Percentiles rank a stretch among this genome's conserved stretches.
Evolutionary conservation across 2,113 vertebrate species (phyloP).

Genomic region (Baryphthengus martii): DNA sequence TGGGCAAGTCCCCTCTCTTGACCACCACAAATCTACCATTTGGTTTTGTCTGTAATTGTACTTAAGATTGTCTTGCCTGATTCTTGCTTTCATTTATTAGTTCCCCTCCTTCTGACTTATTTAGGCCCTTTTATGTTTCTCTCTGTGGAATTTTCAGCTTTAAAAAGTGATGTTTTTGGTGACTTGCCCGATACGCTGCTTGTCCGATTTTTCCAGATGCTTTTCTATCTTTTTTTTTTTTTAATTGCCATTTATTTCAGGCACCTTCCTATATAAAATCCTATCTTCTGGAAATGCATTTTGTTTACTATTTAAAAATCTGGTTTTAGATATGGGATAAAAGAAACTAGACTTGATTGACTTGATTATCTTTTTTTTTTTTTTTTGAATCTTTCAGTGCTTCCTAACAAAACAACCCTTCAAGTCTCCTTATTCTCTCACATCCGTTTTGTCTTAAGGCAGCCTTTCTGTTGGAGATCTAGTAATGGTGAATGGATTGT

Average conservation of each 20-base stretch:
- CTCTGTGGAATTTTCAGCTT: not conserved
- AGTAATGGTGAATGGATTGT: constrained; percentile 97
- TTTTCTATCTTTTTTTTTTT: no score
- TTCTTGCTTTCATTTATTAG: not conserved
- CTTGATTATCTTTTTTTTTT: not conserved
- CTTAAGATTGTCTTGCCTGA: not conserved
- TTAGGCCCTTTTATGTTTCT: not conserved
- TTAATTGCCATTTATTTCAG: not conserved
- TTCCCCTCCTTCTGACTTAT: not conserved
- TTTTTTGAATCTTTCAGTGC: not conserved
- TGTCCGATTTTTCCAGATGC: not conserved
- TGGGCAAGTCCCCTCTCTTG: not conserved
- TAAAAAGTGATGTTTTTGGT: not conserved
- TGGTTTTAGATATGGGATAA: not conserved
- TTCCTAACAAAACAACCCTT: not conserved
- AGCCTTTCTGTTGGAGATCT: constrained; percentile 94
- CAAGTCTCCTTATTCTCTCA: not conserved
- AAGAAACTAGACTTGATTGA: not conserved
- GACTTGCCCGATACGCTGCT: not conserved
- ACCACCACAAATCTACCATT: not conserved
- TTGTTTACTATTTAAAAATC: not conserved
- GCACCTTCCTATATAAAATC: not conserved
- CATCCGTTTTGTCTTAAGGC: constrained; percentile 73
- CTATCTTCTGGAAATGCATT: not conserved
- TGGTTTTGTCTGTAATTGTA: not conserved